A percentile compares a stretch with the other conserved stretches of the same genome.
Conservation (phyloP, 2,888 invertebrate species). For the Xylota sylvarum region DNA sequence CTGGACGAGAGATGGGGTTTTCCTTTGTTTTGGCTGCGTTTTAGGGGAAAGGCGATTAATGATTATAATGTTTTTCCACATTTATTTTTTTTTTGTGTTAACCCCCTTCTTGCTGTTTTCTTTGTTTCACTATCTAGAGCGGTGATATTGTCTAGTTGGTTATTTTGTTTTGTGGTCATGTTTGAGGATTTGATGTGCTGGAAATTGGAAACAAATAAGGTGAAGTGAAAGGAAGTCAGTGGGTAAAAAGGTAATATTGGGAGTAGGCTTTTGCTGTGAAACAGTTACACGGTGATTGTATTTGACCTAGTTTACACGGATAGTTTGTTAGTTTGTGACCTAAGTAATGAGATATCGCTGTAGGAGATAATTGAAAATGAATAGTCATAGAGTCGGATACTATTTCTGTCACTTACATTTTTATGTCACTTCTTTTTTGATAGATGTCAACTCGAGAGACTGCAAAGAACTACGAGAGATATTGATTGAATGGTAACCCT, state of each 20-base stretch:
- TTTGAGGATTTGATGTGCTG: slow-evolving; percentile 47
- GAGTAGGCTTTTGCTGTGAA: slow-evolving; percentile 24
- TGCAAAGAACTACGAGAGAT: too few relatives aligned
- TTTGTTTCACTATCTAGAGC: slow-evolving; percentile 68
- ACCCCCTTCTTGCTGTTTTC: slow-evolving; percentile 25
- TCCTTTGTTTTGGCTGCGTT: slow-evolving; percentile 35
- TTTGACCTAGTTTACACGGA: not conserved
- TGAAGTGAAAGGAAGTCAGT: slow-evolving; percentile 64
- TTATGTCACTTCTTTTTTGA: too few relatives aligned
- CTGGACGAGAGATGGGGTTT: slow-evolving; percentile 16
- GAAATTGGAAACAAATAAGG: slow-evolving; percentile 37
- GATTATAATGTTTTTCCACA: slow-evolving; percentile 57
- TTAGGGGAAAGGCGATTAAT: slow-evolving; percentile 70
- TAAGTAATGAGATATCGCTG: not conserved
- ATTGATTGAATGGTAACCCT: too few relatives aligned
- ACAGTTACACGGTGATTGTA: not conserved
- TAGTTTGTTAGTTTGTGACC: not conserved
- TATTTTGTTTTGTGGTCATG: slow-evolving; percentile 54
- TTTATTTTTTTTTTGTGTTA: not conserved
- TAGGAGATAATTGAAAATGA: too few relatives aligned
- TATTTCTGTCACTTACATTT: too few relatives aligned
- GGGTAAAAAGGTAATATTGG: slow-evolving; percentile 29
- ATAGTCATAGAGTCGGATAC: too few relatives aligned
- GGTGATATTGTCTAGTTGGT: slow-evolving; percentile 46
- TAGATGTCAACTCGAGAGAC: too few relatives aligned